These are phyloP conservation scores for Lepus europaeus DNA, from an alignment of 2,113 vertebrate species.

Conservation along the genomic window DNA sequence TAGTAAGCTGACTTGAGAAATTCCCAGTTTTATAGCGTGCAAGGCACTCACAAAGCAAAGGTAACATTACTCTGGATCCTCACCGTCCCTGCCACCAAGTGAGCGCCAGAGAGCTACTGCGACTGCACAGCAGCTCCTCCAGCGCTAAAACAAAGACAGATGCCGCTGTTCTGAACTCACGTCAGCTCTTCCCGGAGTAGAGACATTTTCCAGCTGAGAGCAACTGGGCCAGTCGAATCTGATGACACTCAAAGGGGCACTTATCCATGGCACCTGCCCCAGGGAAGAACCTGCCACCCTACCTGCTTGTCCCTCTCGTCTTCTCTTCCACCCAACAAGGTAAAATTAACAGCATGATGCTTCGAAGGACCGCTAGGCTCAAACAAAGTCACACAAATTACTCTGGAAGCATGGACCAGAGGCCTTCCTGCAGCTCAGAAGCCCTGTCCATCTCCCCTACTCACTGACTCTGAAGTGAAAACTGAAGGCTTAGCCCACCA, in stretches of 20 bases:
- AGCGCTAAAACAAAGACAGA: conserved; percentile 11
- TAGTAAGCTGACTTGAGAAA: not conserved
- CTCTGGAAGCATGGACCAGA: not conserved
- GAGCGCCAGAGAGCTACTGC: not conserved
- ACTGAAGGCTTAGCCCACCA: not conserved
- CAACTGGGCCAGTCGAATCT: not conserved
- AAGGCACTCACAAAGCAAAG: not conserved
- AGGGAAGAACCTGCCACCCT: not conserved
- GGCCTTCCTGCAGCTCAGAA: not conserved
- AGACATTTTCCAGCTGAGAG: conserved; percentile 26
- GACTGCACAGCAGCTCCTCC: not conserved
- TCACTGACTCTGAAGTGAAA: not conserved
- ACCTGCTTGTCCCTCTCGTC: not conserved
- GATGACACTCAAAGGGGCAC: not conserved
- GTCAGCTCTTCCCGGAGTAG: not conserved
- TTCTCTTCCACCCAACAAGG: not conserved
- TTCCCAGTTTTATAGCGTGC: not conserved
- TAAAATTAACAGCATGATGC: not conserved
- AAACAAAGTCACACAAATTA: not conserved
- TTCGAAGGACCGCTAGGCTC: not conserved
- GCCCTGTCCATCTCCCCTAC: not conserved
- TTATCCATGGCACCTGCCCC: not conserved
- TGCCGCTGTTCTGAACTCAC: not conserved
- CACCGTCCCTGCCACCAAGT: not conserved
- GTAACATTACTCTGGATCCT: not conserved